A percentile compares a stretch with the other conserved stretches of the same genome.
phyloP scores from a whole-genome alignment of 1,140 invertebrate genomes.

The Dreissena rostriformis region DNA sequence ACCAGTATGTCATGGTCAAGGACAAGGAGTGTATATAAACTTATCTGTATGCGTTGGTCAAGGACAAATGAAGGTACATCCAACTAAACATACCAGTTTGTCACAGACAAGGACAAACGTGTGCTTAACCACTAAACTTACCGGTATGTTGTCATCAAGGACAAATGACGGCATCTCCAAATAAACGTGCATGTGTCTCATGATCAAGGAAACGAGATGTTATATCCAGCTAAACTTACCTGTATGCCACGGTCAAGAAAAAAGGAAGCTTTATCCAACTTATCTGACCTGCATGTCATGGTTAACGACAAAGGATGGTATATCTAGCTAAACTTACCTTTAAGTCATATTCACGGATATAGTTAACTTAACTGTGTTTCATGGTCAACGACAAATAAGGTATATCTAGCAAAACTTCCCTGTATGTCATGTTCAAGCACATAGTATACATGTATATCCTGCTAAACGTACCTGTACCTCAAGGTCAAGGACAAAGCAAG shows the following conservation, averaged over 20 bases:
- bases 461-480: too few relatives aligned
- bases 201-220: slow-evolving; percentile 97
- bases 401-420: neutral
- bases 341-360: slow-evolving; percentile 93
- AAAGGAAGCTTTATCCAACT: slow-evolving; percentile 94
- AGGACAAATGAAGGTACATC: too few relatives aligned
- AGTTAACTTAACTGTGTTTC: neutral
- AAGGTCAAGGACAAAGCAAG: too few relatives aligned
- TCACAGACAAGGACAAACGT: too few relatives aligned
- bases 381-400: too few relatives aligned
- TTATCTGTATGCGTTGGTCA: too few relatives aligned
- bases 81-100: too few relatives aligned
- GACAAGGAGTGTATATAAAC: too few relatives aligned
- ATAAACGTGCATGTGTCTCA: slow-evolving; percentile 96
- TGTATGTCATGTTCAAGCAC: too few relatives aligned
- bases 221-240: slow-evolving; percentile 94
- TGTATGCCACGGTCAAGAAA: slow-evolving; percentile 98
- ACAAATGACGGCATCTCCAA: slow-evolving; percentile 97
- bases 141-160: slow-evolving; percentile 97
- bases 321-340: slow-evolving; percentile 94
- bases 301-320: slow-evolving; percentile 97
- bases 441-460: too few relatives aligned
- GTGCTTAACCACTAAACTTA: too few relatives aligned
- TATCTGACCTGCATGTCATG: slow-evolving; percentile 94
- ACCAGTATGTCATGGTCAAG: too few relatives aligned